Evolutionary conservation across 2,113 vertebrate genomes (phyloP).

Genomic region (Saiga tatarica): DNA sequence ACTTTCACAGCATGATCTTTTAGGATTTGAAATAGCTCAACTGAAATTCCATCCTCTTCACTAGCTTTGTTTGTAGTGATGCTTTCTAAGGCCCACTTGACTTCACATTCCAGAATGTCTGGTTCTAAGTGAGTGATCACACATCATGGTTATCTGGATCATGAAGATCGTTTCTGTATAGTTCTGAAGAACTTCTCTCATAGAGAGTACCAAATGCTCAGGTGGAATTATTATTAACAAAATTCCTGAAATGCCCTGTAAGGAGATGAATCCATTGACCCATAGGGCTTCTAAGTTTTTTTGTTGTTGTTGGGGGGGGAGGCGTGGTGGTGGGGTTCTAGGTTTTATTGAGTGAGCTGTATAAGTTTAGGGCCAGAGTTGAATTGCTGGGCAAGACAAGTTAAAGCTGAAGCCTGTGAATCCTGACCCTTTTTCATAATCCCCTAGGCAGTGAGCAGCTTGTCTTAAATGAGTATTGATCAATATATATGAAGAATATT

Average conservation of each 20-base stretch:
- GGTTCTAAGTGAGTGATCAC: not conserved
- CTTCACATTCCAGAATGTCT: not conserved
- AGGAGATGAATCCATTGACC: not conserved
- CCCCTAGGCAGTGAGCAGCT: not conserved
- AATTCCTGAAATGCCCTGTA: not conserved
- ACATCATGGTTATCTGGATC: not conserved
- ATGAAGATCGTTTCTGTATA: not conserved
- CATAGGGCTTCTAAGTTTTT: not conserved
- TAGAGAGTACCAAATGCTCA: not conserved
- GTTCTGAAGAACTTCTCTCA: not conserved
- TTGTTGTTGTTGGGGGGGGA: rapidly evolving
- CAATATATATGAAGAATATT: not conserved
- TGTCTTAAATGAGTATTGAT: not conserved
- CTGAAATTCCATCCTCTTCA: not conserved
- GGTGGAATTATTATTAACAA: not conserved
- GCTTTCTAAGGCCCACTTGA: not conserved
- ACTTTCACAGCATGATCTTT: not conserved
- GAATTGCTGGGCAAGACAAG: not conserved
- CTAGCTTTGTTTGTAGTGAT: not conserved
- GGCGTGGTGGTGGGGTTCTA: not conserved
- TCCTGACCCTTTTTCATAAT: not conserved
- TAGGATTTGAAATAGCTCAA: not conserved
- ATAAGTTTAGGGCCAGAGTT: not conserved
- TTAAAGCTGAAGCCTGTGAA: not conserved
- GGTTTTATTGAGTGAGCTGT: not conserved